Percentiles rank a stretch among this genome's conserved stretches.
Evolutionary conservation across 2,797 vertebrate species (phyloP).

Genomic region (Amphiprion clarkii): DNA sequence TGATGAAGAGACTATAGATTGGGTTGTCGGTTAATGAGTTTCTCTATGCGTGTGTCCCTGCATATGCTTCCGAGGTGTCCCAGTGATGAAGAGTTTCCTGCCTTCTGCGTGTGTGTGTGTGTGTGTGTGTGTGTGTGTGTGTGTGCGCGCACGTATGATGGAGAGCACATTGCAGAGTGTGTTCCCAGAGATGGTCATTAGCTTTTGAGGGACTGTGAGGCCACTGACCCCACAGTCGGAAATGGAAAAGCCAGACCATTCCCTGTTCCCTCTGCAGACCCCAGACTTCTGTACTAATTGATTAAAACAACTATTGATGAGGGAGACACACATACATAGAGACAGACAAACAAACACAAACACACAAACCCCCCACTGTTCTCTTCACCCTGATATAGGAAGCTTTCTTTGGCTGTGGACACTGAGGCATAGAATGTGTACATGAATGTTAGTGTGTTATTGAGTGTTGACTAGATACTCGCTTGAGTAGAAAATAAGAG

Average conservation of each 20-base stretch:
- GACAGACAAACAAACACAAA: neutral
- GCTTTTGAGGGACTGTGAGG: slow-evolving; percentile 62
- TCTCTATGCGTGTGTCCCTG: slow-evolving; percentile 40
- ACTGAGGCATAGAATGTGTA: neutral
- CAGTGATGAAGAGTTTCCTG: slow-evolving; percentile 62
- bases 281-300: slow-evolving; percentile 64
- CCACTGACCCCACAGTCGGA: slow-evolving; percentile 60
- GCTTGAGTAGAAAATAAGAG: neutral
- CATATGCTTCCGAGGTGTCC: slow-evolving; percentile 62
- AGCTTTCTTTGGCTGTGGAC: slow-evolving; percentile 3
- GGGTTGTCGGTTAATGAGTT: slow-evolving; percentile 66
- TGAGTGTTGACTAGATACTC: neutral
- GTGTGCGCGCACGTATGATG: slow-evolving; percentile 19
- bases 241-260: slow-evolving; percentile 60
- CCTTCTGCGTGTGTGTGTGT: slow-evolving; percentile 22
- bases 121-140: slow-evolving; percentile 18
- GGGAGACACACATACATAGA: slow-evolving; percentile 4
- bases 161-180: slow-evolving; percentile 31
- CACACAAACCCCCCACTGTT: neutral
- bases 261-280: slow-evolving; percentile 51
- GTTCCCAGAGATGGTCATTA: slow-evolving; percentile 74
- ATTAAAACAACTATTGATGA: slow-evolving; percentile 55
- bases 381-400: slow-evolving; percentile 2
- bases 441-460: neutral
- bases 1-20: slow-evolving; percentile 75